Evolutionary conservation across 2,797 vertebrate genomes (phyloP), one percentile per base, ranked within the genome.

Genomic region (Gobio occitaniae): DNA sequence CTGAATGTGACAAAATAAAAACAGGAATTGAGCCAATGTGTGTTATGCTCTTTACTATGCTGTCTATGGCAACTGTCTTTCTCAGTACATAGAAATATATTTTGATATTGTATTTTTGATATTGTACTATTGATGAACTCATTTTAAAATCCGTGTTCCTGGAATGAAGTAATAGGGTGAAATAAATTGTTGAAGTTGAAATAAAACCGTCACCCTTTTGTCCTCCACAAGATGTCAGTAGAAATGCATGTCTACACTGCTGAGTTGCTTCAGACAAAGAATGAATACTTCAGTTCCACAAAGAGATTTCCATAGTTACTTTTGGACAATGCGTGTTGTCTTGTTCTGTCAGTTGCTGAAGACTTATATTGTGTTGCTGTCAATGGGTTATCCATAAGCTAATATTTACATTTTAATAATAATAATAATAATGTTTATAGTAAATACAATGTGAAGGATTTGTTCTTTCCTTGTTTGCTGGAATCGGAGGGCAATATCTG

Each of bases 181-280:
- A 71, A 74, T 63, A 48, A 38, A 76, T 68, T 17, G 25, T 2
- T 48, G 21, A 21, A n/a, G 36, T 82, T 70, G 52, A 66, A 86
- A 65, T 87, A 77, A 84, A 82, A 13, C 65, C 4, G 21, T 71
- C 44, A 47, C 25, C 13, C 10, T 52, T 48, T 70, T 65, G 25
- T 84, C 50, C 25, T 59, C 82, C 87, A 75, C 25, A 50, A 85
- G 85, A 44, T 88, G 88, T 80, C 88, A 86, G 59, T 82, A 82
- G 68, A 74, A 36, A n/a, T 61, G 61, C 61, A 79, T 13, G 9
- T 52, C 16, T 80, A 25, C 38, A 59, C 36, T 25, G 44, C 47
- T 19, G 54, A 63, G 52, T 54, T 44, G 32, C 44, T 71, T 29
- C 54, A 84, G 41, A 75, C 12, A 36, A 54, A 44, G 32, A 66